Base-by-base conservation (phyloP, 2,113 vertebrate genomes). In the Dasyornis broadbenti region DNA sequence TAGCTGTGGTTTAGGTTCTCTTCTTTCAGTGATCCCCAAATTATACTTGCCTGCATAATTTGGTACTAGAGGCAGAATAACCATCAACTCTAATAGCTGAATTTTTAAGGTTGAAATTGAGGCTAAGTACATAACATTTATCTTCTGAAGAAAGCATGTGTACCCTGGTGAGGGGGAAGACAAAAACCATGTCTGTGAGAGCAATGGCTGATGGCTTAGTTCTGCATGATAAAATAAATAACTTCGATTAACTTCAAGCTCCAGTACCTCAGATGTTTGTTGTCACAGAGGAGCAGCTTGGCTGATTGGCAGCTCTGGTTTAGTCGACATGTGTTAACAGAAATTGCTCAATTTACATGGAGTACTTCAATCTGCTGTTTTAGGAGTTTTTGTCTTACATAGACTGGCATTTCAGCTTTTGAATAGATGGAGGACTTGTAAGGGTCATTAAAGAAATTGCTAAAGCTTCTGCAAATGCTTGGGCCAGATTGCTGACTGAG, bases 391-490 rank as follows among this genome's bases (percentile, higher is more conserved):
- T 91, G 95, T 82, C 78, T 92, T 82, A 84, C 92, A 72, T 40
- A 89, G 86, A 59, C 53, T 42, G 53, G 83, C 53, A 45, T 94
- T 96, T 82, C 80, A 87, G 89, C 83, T 94, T 95, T 84, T 93
- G 92, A 94, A 89, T 91, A 96, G 84, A 53, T 60, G 83, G 90
- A 94, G 89, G 86, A 94, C 78, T 95, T 91, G 91, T 92, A 85
- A 96, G 86, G 92, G 95, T 96, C 92, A 85, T 96, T 96, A 95
- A 92, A 97, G 94, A 89, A 86, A 95, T 92, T 92, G 89, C 78
- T 89, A 91, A 94, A 95, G 95, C 92, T 92, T 92, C 89, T 97
- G 94, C 86, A 96, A 92, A 89, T 56, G 77, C 91, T 91, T 47
- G 76, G 92, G 90, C 89, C 86, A 85, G 92, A 79, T 42, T 95